These are phyloP conservation scores for Artibeus jamaicensis DNA, from an alignment of 2,797 vertebrate genomes.

Conservation along the genomic window DNA sequence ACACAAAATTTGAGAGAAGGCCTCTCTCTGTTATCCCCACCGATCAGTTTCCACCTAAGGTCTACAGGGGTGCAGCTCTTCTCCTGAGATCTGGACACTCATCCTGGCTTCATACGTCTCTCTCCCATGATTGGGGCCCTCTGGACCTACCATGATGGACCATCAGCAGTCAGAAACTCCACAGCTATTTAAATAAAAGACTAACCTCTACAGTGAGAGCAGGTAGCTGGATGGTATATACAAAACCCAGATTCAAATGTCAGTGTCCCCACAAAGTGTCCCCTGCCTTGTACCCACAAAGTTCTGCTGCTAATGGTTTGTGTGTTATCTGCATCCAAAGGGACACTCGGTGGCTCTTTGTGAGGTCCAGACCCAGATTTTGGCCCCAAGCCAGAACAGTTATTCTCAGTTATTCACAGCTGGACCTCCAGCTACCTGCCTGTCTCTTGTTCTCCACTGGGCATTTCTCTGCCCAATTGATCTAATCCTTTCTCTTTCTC, in stretches of 20 bases:
- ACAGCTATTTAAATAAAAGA: neutral
- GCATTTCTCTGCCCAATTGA: neutral
- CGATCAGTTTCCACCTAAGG: neutral
- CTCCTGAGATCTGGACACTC: neutral
- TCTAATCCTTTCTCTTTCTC: neutral
- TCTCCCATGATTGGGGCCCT: accelerated
- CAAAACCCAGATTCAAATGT: neutral
- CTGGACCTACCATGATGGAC: neutral
- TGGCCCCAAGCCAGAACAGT: accelerated
- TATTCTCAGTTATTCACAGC: neutral
- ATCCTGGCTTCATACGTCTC: neutral
- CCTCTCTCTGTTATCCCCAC: no score
- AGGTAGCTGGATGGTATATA: accelerated
- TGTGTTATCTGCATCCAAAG: no score
- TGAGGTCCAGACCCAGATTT: accelerated
- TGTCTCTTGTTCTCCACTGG: neutral
- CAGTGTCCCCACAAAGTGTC: no score
- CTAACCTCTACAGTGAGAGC: neutral
- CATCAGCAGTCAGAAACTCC: neutral
- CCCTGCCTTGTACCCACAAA: accelerated
- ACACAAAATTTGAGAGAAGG: no score
- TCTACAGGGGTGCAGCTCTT: neutral
- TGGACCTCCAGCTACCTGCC: no score
- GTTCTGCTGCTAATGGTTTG: no score
- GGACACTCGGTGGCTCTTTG: accelerated